Percentiles rank a stretch among this genome's conserved stretches.
phyloP scores from a whole-genome alignment of 2,888 invertebrate species.

The Cephus pygmeus region DNA sequence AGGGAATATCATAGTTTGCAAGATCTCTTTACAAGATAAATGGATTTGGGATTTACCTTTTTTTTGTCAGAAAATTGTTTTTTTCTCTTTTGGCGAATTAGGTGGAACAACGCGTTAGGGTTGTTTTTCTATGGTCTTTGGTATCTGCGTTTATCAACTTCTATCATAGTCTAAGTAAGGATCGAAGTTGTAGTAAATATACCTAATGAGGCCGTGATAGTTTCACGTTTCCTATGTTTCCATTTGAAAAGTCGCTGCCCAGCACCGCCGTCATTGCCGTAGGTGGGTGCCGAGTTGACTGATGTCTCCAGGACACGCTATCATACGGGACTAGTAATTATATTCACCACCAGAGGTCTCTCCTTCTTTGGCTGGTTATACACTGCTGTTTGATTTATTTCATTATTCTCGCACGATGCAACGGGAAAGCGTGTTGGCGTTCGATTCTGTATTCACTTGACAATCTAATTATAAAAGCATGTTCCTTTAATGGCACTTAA shows the following conservation, averaged over 20 bases:
- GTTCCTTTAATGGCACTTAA: neutral
- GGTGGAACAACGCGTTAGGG: too few relatives aligned
- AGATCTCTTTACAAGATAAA: neutral
- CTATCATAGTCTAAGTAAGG: conserved; percentile 28
- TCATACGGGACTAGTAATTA: conserved; percentile 22
- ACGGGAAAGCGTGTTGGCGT: neutral
- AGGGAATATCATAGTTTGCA: neutral
- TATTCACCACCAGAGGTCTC: conserved; percentile 12
- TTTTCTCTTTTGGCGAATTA: too few relatives aligned
- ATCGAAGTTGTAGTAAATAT: conserved; percentile 9
- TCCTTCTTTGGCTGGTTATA: neutral
- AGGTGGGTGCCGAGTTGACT: conserved; percentile 16
- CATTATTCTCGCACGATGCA: neutral
- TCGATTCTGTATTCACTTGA: neutral
- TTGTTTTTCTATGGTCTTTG: neutral
- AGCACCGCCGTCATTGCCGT: neutral
- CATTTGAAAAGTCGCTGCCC: neutral
- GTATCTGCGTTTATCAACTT: neutral
- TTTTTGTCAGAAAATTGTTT: too few relatives aligned
- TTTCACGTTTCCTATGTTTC: neutral
- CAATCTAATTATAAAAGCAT: neutral
- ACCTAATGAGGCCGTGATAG: neutral
- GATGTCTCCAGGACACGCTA: conserved; percentile 29
- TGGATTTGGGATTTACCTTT: neutral
- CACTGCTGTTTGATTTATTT: neutral